Base-by-base conservation (phyloP, 2,113 vertebrate genomes). In the Apaloderma vittatum region DNA sequence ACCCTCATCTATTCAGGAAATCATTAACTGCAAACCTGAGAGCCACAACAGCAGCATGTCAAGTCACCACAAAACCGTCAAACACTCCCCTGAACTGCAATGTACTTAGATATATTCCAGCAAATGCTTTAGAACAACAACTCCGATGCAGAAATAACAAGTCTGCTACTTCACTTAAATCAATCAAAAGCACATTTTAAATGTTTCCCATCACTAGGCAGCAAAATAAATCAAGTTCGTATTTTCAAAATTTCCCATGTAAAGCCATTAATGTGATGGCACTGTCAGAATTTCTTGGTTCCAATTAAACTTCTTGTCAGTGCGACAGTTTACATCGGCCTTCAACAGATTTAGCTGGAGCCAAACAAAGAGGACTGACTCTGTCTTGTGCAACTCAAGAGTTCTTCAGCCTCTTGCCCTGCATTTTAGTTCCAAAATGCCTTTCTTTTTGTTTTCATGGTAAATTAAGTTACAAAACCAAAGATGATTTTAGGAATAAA, bases 1-100 rank as follows among this genome's bases (percentile, higher is more conserved):
- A 73, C 27, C 29, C 23, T 77, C 90, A 93, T 65, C 49, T 51
- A 67, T 61, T 72, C 88, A 97, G 83, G 79, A 81, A 93, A 84
- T 88, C 61, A 88, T 78, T 78, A 72, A 92, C 55, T 58, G 81
- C 37, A 93, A 32, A 40, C 86, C 78, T 79, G 74, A 95, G 78
- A 96, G 54, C 74, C 82, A 52, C 48, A 73, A 86, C 34, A 74
- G 70, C 0, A 2, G 52, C 34, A 46, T 8, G 22, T 55, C 48
- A 58, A 83, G 48, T 57, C 55, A 22, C 63, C 71, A 90, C 59
- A 83, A 79, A 95, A 48, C 62, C 84, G 67, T 91, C 62, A 22
- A 91, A 71, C 43, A n/a, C 62, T 88, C 51, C 57, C 36, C 55
- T 76, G 67, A 80, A 77, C 58, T 43, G 15, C 75, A 88, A 51